Evolutionary conservation across 2,888 invertebrate genomes (phyloP).

Genomic region (Hetaerina titia): DNA sequence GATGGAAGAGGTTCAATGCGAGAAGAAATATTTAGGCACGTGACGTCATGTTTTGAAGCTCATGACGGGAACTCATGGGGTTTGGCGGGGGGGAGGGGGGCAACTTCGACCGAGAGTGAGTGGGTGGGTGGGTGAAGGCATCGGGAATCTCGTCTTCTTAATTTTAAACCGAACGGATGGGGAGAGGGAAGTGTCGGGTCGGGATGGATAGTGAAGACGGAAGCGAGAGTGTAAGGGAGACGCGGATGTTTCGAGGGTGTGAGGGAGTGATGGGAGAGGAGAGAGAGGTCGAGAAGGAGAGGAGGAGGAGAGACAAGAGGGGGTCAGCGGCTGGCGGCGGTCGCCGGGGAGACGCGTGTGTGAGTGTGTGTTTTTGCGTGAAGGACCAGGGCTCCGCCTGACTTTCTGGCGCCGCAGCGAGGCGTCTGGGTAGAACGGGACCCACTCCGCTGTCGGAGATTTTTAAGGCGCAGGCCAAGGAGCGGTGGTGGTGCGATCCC

Average conservation of each 20-base stretch:
- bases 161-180: conserved; percentile 17
- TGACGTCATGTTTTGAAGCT: background rate
- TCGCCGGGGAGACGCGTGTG: background rate
- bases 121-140: background rate
- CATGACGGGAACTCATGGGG: background rate
- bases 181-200: background rate
- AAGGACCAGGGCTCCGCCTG: background rate
- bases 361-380: background rate
- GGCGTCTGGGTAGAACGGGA: background rate
- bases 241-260: background rate
- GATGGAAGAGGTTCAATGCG: background rate
- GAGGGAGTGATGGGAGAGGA: background rate
- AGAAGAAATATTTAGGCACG: background rate
- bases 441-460: background rate
- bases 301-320: background rate
- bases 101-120: background rate
- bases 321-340: background rate
- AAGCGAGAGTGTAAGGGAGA: background rate
- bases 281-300: background rate
- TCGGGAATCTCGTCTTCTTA: background rate
- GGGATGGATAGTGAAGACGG: background rate
- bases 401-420: background rate
- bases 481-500: background rate
- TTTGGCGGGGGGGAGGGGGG: background rate
- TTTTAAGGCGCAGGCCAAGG: background rate